Evolutionary conservation across 2,797 vertebrate genomes (phyloP).

Genomic region (Mus spretus): DNA sequence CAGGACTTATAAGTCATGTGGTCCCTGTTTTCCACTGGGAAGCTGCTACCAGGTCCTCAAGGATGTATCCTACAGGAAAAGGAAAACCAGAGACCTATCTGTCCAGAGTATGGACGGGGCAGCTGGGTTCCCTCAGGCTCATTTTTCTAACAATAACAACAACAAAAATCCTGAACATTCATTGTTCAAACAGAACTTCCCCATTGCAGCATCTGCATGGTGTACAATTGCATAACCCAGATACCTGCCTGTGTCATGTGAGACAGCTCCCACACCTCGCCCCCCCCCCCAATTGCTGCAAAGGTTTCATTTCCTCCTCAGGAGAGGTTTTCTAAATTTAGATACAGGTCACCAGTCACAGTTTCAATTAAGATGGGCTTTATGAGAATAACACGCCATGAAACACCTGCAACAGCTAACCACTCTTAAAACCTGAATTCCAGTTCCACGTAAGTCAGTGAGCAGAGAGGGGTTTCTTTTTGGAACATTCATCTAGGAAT

Average conservation of each 20-base stretch:
- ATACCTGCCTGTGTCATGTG: background rate
- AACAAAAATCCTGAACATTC: background rate
- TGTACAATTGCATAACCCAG: background rate
- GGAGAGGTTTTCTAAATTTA: slow-evolving; percentile 72
- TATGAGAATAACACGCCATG: slow-evolving; percentile 72
- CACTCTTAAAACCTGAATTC: slow-evolving; percentile 63
- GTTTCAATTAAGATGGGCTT: slow-evolving; percentile 72
- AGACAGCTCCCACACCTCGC: background rate
- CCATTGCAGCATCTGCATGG: background rate
- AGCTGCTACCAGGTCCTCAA: background rate
- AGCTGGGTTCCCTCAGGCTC: background rate
- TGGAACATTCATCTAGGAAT: slow-evolving; percentile 72
- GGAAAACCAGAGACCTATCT: background rate
- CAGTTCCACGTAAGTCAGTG: slow-evolving; percentile 17
- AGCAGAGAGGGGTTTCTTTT: slow-evolving; percentile 54
- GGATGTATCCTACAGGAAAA: background rate
- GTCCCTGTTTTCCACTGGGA: background rate
- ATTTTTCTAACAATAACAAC: background rate
- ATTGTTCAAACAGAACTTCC: background rate
- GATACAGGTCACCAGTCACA: slow-evolving; percentile 51
- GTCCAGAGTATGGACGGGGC: background rate
- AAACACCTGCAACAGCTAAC: slow-evolving; percentile 42
- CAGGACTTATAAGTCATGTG: background rate
- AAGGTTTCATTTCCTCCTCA: slow-evolving; percentile 63
- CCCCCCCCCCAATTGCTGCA: background rate